A percentile compares a stretch with the other conserved stretches of the same genome.
phyloP scores from a whole-genome alignment of 2,888 invertebrate species.

The Pollenia griseotomentosa region DNA sequence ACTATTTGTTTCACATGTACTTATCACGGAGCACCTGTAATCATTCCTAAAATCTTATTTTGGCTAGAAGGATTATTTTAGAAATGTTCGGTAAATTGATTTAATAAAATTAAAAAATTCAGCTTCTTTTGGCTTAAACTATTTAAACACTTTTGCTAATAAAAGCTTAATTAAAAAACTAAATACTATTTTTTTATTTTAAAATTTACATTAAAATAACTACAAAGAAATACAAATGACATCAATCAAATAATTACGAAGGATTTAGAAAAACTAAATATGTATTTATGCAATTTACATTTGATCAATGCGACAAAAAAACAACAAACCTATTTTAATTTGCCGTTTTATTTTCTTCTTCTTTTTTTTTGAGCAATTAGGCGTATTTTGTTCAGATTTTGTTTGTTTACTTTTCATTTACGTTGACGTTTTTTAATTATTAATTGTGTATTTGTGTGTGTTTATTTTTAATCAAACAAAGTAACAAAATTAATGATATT shows the following conservation, averaged over 20 bases:
- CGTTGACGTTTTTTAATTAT: slow-evolving; percentile 5
- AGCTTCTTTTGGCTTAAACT: too few relatives aligned
- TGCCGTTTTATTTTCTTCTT: slow-evolving; percentile 3
- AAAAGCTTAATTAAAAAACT: neutral
- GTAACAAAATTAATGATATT: slow-evolving; percentile 46
- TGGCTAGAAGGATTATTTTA: too few relatives aligned
- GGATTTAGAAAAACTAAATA: slow-evolving; percentile 35
- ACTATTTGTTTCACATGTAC: too few relatives aligned
- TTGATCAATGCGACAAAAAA: slow-evolving; percentile 62
- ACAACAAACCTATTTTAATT: slow-evolving; percentile 61
- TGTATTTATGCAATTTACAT: slow-evolving; percentile 67
- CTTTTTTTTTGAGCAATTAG: slow-evolving; percentile 28
- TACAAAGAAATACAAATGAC: slow-evolving; percentile 4
- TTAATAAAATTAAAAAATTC: too few relatives aligned
- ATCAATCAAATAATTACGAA: slow-evolving; percentile 18
- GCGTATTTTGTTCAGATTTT: slow-evolving; percentile 10
- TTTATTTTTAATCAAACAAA: slow-evolving; percentile 33
- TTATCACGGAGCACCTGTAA: too few relatives aligned
- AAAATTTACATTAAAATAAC: slow-evolving; percentile 17
- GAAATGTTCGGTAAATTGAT: too few relatives aligned
- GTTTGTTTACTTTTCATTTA: slow-evolving; percentile 13
- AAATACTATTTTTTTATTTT: slow-evolving; percentile 2
- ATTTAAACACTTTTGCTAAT: too few relatives aligned
- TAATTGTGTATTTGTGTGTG: slow-evolving; percentile 33
- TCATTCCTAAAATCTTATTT: too few relatives aligned